Base-by-base conservation (phyloP, 2,888 invertebrate genomes). In the Luperina testacea region DNA sequence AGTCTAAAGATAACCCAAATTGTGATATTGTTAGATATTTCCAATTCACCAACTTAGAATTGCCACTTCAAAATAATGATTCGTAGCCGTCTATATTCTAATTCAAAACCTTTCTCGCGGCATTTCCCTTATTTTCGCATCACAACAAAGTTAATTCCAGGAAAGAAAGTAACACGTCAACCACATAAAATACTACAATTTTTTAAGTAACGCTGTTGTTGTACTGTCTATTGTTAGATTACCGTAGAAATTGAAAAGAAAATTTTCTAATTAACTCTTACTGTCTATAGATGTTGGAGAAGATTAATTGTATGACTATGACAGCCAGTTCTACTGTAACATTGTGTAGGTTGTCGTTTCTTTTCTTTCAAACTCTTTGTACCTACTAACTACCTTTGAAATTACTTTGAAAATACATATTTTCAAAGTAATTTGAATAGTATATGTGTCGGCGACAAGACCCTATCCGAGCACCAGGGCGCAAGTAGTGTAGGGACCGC, bases 201-300 rank as follows among this genome's bases (percentile, higher is more conserved):
- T 67, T 45, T n/a, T 45, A n/a, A 24, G 24, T 32, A 32, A 6
- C 32, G 53, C 27, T 32, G 15, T n/a, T 77, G n/a, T 20, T 45
- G n/a, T n/a, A n/a, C n/a, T n/a, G 17, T 48, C 24, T 48, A 0
- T 75, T 53, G 45, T 75, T 53, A 51, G 38, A 32, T 75, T 77
- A 45, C 17, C 45, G 24, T 17, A 24, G 11, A 59, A 24, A 45
- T 63, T 53, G 5, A 72, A 72, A n/a, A 32, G 24, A 24, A 8
- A 45, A 32, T 32, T 32, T 24, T 8, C 17, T 17, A 8, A 72
- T 20, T 38, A 13, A 42, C 7, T n/a, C 5, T 51, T n/a, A 27
- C 59, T 42, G 27, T 20, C 15, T 4, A n/a, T n/a, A 59, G 17
- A 7, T 70, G 24, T 57, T 24, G 1, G n/a, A 6, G 13, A 42